Base-by-base conservation (phyloP, 2,113 vertebrate species). In the Cyanoliseus patagonus region DNA sequence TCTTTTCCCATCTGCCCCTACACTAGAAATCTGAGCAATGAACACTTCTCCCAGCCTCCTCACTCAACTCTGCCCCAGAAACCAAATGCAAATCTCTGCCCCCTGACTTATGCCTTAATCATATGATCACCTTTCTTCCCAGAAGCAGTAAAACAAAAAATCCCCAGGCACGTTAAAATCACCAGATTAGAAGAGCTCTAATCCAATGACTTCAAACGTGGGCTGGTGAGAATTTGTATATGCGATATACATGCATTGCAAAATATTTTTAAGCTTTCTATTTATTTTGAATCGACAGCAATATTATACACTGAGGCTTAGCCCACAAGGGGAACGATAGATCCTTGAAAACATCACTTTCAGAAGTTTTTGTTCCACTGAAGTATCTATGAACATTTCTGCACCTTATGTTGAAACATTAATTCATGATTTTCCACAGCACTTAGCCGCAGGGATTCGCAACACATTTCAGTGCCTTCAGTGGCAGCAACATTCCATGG, bases 61-160 rank as follows among this genome's bases (percentile, higher is more conserved):
- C 72, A 63, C 91, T 91, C 82, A 94, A 87, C 91, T 95, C 89
- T 95, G 84, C 81, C 75, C 82, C 63, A 97, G 87, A 95, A 92
- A 96, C 17, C 35, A 57, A 95, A 66, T 20, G 49, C 49, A 89
- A 92, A 91, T 85, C 82, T 94, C 91, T 94, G 85, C 55, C 42
- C 89, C 75, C 82, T 93, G 92, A 88, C 76, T 95, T 83, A 64
- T 66, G 82, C 85, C 63, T 90, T 85, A 59, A 90, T 91, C 91
- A 83, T 83, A 92, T 93, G 93, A 80, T 73, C 75, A 87, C 82
- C 37, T 80, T 90, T 83, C 94, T 93, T 75, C 70, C 44, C 78
- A 95, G 62, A 72, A 94, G 63, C 49, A 86, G 53, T 39, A 78
- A 86, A 91, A 53, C 75, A 52, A 76, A 79, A 70, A 64, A 18